phyloP scores from a whole-genome alignment of 2,888 invertebrate species.

The Therioaphis trifolii region DNA sequence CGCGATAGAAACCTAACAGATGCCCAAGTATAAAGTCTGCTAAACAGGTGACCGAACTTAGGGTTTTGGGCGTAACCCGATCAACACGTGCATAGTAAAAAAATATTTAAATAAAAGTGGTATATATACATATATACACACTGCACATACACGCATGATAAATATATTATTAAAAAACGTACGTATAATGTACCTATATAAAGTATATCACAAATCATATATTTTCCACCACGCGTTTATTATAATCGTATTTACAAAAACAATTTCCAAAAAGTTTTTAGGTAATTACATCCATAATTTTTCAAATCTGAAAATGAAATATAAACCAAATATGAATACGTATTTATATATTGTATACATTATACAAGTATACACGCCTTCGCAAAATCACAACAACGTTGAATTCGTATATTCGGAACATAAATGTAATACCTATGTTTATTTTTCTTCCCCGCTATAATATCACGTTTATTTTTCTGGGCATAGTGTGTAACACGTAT shows the following conservation, averaged over 20 bases:
- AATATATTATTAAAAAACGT: neutral
- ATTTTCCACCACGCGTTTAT: neutral
- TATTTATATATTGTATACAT: neutral
- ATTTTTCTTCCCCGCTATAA: neutral
- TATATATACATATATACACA: neutral
- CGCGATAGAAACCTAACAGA: too few relatives aligned
- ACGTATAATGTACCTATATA: neutral
- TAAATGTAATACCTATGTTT: neutral
- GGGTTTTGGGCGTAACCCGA: too few relatives aligned
- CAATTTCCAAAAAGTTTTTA: conserved; percentile 27
- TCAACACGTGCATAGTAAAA: too few relatives aligned
- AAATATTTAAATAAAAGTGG: too few relatives aligned
- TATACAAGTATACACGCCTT: neutral
- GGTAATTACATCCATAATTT: conserved; percentile 24
- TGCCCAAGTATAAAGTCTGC: too few relatives aligned
- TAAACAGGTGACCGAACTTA: too few relatives aligned
- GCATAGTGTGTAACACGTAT: neutral
- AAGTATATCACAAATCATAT: neutral
- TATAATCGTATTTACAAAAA: conserved; percentile 30
- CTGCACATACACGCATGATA: neutral
- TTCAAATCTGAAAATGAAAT: conserved; percentile 7
- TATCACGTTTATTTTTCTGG: neutral
- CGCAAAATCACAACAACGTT: neutral
- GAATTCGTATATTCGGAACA: neutral
- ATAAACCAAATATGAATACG: neutral